Conservation (phyloP, 2,113 vertebrate genomes). For the Channa argus region DNA sequence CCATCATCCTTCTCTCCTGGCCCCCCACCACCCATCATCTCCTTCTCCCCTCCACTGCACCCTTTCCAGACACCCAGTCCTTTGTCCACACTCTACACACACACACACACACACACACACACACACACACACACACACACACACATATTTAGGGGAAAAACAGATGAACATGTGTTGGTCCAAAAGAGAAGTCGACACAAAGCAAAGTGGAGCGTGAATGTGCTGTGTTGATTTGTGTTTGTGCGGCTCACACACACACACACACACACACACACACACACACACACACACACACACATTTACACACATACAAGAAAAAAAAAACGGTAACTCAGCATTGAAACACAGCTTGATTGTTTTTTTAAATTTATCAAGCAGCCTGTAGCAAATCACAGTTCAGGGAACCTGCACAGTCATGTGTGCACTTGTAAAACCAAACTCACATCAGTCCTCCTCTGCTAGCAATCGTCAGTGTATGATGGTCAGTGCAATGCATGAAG, state of each 20-base stretch:
- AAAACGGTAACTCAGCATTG: slow-evolving; percentile 5
- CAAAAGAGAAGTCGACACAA: slow-evolving; percentile 29
- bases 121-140: not conserved
- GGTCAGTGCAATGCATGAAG: slow-evolving; percentile 1
- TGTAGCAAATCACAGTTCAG: slow-evolving; percentile 9
- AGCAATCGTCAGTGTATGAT: slow-evolving; percentile 9
- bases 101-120: too few species aligned
- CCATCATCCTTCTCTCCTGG: slow-evolving; percentile 46
- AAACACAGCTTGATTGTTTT: slow-evolving; percentile 35
- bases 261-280: not conserved
- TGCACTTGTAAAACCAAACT: slow-evolving; percentile 4
- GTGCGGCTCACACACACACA: not conserved
- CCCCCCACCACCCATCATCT: slow-evolving; percentile 56
- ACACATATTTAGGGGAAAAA: slow-evolving; percentile 48
- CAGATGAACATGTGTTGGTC: slow-evolving; percentile 60
- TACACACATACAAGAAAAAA: not conserved
- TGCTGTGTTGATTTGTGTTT: not conserved
- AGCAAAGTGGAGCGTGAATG: slow-evolving; percentile 1
- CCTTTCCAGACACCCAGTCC: slow-evolving; percentile 74
- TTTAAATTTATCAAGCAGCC: slow-evolving; percentile 9
- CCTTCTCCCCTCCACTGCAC: slow-evolving; percentile 52
- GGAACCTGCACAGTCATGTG: slow-evolving; percentile 4
- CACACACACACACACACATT: too few species aligned
- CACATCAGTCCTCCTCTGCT: not conserved
- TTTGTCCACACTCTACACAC: slow-evolving; percentile 67